Base-by-base conservation (phyloP, 1,140 invertebrate genomes). In the Stegodyphus mimosarum region DNA sequence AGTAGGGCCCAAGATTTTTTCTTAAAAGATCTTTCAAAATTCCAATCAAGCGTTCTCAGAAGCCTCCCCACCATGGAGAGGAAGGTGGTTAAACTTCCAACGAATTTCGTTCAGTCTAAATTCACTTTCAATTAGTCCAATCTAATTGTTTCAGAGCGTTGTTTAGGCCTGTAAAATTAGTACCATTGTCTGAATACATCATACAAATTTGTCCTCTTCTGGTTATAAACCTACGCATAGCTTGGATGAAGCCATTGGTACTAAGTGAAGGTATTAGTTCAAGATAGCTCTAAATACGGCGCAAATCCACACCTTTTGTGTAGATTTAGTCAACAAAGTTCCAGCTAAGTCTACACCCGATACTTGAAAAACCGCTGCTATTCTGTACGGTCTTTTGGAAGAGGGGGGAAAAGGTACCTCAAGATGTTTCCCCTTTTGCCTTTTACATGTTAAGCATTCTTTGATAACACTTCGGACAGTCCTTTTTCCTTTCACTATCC, bases 201-300 rank as follows among this genome's bases (percentile, higher is more conserved):
- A 89, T 60, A 9, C 52, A 63, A 5, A 89, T 87, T 55, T 88
- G 74, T 64, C 90, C 90, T 66, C 90, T 85, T 51, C 90, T 83
- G 15, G 89, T 88, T n/a, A 92, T 88, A 86, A 92, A 91, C 60
- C 91, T 67, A 17, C 89, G 71, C 3, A 92, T 73, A 33, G 89
- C 88, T 55, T 88, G 87, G 17, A 92, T 70, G 75, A 91, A 91
- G 0, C 88, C 88, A 50, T 90, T 88, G 0, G 90, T 90, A 4
- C 88, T 83, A 6, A 92, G 76, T 75, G 89, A 87, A 0, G 88
- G 88, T 87, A 90, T 89, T 88, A 86, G 87, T 90, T 89, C 92
- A 88, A 90, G 89, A 90, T 91, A 9, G 85, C 76, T 63, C 77
- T 63, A 64, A 17, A 83, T 51, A 87, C 55, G 7, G 87, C 86